Evolutionary conservation across 1,140 invertebrate genomes (phyloP).

Genomic region (Holcopasites calliopsidis): DNA sequence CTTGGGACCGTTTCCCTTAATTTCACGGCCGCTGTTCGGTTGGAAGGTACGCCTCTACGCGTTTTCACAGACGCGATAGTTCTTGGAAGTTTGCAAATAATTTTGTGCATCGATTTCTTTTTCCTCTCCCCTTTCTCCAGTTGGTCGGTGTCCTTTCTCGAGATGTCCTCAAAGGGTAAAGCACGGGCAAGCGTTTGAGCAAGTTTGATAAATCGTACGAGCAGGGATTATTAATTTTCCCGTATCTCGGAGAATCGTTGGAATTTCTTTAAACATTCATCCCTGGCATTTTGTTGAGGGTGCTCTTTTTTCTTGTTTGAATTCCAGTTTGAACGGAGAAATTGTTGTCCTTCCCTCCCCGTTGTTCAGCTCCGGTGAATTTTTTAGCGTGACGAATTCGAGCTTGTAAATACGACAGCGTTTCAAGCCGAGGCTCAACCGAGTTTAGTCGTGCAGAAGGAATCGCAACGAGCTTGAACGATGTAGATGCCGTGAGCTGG

Average conservation of each 20-base stretch:
- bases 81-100: slow-evolving; percentile 34
- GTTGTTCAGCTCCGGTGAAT: not conserved
- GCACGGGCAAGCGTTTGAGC: not conserved
- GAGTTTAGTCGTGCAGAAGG: not conserved
- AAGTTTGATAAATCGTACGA: slow-evolving; percentile 11
- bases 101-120: slow-evolving; percentile 33
- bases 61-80: not conserved
- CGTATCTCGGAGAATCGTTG: not conserved
- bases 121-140: not conserved
- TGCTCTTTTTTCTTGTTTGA: not conserved
- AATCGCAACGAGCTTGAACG: not conserved
- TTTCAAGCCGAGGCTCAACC: not conserved
- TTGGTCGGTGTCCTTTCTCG: not conserved
- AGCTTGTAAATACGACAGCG: not conserved
- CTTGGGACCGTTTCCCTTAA: slow-evolving; percentile 58
- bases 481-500: not conserved
- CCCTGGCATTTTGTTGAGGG: not conserved
- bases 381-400: not conserved
- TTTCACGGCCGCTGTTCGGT: slow-evolving; percentile 50
- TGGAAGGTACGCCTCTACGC: slow-evolving; percentile 30
- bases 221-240: slow-evolving; percentile 9
- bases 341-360: not conserved
- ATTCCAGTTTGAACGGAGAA: not conserved
- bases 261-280: slow-evolving; percentile 16
- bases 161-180: not conserved